These are phyloP conservation scores for Chelonoidis abingdonii DNA, from an alignment of 2,113 vertebrate genomes.

Conservation along the genomic window DNA sequence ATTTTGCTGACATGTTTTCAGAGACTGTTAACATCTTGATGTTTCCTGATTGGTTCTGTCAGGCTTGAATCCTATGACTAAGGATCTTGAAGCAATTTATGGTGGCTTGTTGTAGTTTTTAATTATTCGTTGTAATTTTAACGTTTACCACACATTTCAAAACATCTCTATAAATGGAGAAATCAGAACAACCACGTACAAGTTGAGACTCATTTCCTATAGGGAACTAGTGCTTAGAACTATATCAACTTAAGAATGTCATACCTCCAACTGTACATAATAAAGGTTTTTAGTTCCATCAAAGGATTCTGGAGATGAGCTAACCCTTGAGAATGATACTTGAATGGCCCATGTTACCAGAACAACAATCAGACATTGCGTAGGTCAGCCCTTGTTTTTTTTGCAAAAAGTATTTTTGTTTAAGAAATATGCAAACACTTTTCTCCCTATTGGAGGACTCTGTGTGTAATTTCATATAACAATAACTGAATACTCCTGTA, in stretches of 20 bases:
- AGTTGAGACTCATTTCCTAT: neutral
- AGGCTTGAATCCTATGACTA: neutral
- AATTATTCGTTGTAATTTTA: no score
- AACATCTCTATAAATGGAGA: neutral
- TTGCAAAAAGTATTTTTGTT: neutral
- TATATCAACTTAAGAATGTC: neutral
- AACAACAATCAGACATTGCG: neutral
- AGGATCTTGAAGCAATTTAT: constrained; percentile 15
- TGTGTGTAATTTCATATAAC: neutral
- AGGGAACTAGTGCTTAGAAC: neutral
- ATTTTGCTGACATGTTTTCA: neutral
- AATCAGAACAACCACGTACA: neutral
- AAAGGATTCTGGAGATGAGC: neutral
- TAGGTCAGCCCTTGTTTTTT: no score
- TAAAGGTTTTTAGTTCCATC: neutral
- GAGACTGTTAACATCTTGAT: neutral
- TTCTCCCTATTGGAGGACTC: neutral
- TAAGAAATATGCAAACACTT: neutral
- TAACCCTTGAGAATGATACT: neutral
- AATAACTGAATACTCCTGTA: neutral
- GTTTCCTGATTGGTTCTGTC: neutral
- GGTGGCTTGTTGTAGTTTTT: fast-evolving
- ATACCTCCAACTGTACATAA: neutral
- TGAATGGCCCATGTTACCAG: neutral
- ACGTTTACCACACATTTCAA: neutral